phyloP scores from a whole-genome alignment of 2,888 invertebrate genomes.

The Machimus rusticus region DNA sequence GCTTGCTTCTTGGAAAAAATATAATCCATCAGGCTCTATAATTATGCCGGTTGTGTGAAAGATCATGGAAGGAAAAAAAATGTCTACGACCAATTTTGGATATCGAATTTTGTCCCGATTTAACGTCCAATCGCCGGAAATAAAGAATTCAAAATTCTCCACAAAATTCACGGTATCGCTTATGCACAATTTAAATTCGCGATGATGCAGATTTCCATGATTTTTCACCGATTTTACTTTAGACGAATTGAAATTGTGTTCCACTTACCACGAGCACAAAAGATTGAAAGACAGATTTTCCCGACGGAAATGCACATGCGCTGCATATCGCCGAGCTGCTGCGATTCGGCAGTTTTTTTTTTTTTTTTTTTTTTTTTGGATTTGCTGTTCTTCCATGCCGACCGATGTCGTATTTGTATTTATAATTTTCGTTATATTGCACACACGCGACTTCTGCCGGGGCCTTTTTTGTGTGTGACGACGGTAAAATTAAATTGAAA shows the following conservation, averaged over 20 bases:
- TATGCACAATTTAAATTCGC: neutral
- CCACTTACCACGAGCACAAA: conserved; percentile 63
- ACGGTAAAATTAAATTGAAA: neutral
- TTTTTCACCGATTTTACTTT: conserved; percentile 53
- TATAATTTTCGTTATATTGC: neutral
- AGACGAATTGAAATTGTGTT: conserved; percentile 54
- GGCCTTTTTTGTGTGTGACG: neutral
- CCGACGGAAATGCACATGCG: conserved; percentile 57
- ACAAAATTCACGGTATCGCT: conserved; percentile 20
- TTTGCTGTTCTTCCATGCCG: neutral
- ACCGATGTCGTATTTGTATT: neutral
- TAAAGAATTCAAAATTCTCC: neutral
- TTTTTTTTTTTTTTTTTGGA: neutral
- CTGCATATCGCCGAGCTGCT: conserved; percentile 44
- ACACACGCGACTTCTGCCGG: neutral
- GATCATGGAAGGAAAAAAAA: conserved; percentile 5
- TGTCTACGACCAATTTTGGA: neutral
- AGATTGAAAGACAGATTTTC: conserved; percentile 62
- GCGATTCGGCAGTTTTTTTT: neutral
- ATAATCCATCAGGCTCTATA: neutral
- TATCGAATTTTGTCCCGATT: neutral
- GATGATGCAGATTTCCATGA: conserved; percentile 43
- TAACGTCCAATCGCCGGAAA: neutral
- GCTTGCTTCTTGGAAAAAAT: neutral
- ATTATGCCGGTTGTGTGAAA: conserved; percentile 28